Evolutionary conservation across 2,113 vertebrate genomes (phyloP), one percentile per base, ranked within the genome.

Genomic region (Eleginops maclovinus): DNA sequence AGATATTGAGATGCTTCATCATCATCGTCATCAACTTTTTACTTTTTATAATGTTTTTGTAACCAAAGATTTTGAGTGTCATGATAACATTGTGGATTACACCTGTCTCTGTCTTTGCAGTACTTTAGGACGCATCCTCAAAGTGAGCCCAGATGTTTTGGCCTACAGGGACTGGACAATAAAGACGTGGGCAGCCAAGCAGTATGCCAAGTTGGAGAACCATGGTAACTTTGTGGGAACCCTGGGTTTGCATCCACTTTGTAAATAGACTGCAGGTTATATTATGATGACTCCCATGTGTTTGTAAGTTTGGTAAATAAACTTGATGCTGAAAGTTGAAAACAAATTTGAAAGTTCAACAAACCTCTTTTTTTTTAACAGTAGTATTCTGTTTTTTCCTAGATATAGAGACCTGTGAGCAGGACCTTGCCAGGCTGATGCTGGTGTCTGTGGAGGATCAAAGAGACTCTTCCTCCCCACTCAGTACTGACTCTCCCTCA

Each of bases 121-220:
- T 90, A 96, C 96, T 89, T 93, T 98, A 77, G 97, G 97, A 63
- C 96, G 97, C 77, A 97, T 98, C 88, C 96, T 98, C 87, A 95
- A 96, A 94, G 96, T 98, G 56, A 97, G 96, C 0, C 96, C 96
- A 40, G 97, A 97, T 91, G 96, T 98, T 14, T 92, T 97, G 80
- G 94, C 95, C 0, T 98, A 97, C 82, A 95, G 97, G 90, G 96
- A 97, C 15, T 97, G 97, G 97, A 97, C 96, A 88, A 96, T 96
- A 40, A 95, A 96, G 79, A 96, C 96, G 61, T 97, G 97, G 97
- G 95, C 96, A 75, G 77, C 73, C 15, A 92, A 87, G 79, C 91
- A 92, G 66, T 81, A 88, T 22, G 46, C 68, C 28, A 92, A 87
- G 70, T 72, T 82, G 61, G 80, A 88, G 26, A 88, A 77, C 36